Base-by-base conservation (phyloP, 2,113 vertebrate genomes). In the Limanda limanda region DNA sequence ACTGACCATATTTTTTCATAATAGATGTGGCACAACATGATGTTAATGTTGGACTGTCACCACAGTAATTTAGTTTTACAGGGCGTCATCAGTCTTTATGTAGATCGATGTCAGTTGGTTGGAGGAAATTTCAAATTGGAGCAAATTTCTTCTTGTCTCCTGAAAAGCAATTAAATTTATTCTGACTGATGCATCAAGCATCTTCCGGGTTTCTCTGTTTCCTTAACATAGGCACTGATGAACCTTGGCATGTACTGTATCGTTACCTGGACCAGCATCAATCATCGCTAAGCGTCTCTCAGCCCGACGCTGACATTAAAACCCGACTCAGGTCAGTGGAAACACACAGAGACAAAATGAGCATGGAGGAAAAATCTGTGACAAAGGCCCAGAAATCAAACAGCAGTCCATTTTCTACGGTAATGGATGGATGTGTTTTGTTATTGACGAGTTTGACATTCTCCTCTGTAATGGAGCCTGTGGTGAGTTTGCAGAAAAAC, bases 361-460 rank as follows among this genome's bases (percentile, higher is more conserved):
- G 12, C 35, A 14, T 2, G 14, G 47, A 61, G 23, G 25, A 0
- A 0, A 56, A 52, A 59, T 15, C 13, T 23, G 47, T 12, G 5
- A 64, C 37, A 10, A 81, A 57, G 61, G 69, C 27, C 45, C 13
- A 82, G 62, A 69, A 65, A 81, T 59, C 52, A 24, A 3, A 1
- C 66, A 14, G 2, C 10, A 0, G 10, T n/a, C 40, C 25, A 21
- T 85, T 77, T 55, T 69, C 31, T 15, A 68, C 21, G 71, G 79
- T 74, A 81, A 76, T 48, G 61, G 24, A 69, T 72, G 61, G 52
- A 68, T 52, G 60, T 24, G 56, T 60, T 76, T 62, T 31, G 66
- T 81, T 88, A 89, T 87, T 84, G 84, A 92, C 86, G 81, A 79
- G 48, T 47, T 25, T 84, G 89, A 85, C 81, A 76, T 87, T 87